Evolutionary conservation across 2,888 invertebrate genomes (phyloP), one percentile per base, ranked within the genome.

Genomic region (Rosalia funebris): DNA sequence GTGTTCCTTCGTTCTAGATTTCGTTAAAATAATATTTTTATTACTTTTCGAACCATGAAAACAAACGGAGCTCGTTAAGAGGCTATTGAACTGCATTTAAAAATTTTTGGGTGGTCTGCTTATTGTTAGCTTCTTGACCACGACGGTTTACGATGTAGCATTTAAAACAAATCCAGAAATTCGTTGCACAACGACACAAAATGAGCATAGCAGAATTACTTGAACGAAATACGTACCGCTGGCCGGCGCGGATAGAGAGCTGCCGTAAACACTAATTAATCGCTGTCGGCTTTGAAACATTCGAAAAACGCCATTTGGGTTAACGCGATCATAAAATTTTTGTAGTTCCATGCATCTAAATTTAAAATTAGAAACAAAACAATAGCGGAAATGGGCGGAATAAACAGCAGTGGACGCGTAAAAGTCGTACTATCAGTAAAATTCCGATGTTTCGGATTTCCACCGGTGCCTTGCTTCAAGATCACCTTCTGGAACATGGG

Each of bases 331-430:
- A 25, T 55, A 55, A 55, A 55, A 20, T 55, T 45, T 16, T 17
- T 4, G 45, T 34, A 45, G 45, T 44, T 44, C 12, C 45, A 34
- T 37, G 45, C 20, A 55, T 55, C 45, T 55, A 55, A 55, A 55
- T 45, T 55, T 55, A 55, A 44, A 55, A 55, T 45, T 45, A 55
- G 55, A 45, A 41, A 41, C 50, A 25, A 41, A 39, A 41, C 50
- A 50, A 50, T 50, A 15, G 50, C 15, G 15, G 16, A 50, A 50
- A 50, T 15, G 20, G 17, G 36, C 37, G 17, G 20, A 25, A 50
- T 39, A 17, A 25, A 25, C 25, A 16, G 50, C 12, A 41, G 39
- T 50, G 39, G 20, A n/a, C 36, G 36, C 36, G 14, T 37, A 25
- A 37, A 48, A 48, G n/a, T n/a, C n/a, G n/a, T n/a, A n/a, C n/a